These are phyloP conservation scores for Botia kubotai DNA, from an alignment of 2,797 vertebrate species.

Conservation along the genomic window DNA sequence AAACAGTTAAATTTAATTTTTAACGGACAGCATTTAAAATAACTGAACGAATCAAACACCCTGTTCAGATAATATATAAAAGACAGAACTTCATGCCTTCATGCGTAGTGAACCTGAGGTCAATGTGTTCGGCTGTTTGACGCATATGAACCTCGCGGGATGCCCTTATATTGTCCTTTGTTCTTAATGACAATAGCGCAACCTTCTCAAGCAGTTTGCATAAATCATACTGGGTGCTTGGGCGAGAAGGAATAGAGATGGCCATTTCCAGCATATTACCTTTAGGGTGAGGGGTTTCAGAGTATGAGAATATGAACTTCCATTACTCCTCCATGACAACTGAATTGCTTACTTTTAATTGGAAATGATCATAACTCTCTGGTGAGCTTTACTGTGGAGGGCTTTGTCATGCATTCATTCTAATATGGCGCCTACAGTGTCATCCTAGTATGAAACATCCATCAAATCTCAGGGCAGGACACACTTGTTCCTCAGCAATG, in stretches of 20 bases:
- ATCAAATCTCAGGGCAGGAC: constrained; percentile 61
- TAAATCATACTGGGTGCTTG: constrained; percentile 56
- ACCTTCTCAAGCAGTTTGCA: constrained; percentile 54
- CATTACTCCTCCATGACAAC: constrained; percentile 63
- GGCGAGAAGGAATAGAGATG: constrained; percentile 48
- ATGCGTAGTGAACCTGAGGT: not conserved
- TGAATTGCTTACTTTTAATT: constrained; percentile 66
- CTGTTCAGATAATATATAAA: not conserved
- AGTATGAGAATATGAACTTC: constrained; percentile 58
- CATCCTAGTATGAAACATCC: constrained; percentile 59
- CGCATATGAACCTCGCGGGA: constrained; percentile 27
- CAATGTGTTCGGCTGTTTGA: constrained; percentile 19
- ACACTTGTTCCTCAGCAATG: constrained; percentile 58
- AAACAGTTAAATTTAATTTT: too few relatives aligned
- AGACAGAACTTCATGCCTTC: not conserved
- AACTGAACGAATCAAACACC: not conserved
- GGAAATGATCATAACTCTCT: constrained; percentile 64
- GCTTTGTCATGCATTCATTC: constrained; percentile 57
- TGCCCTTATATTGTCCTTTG: constrained; percentile 60
- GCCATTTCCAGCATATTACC: constrained; percentile 59
- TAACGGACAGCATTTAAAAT: too few relatives aligned
- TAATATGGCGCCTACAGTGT: constrained; percentile 55
- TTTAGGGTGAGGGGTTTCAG: constrained; percentile 51
- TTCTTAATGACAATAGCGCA: constrained; percentile 34
- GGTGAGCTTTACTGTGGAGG: constrained; percentile 47